A percentile compares a stretch with the other conserved stretches of the same genome.
These are phyloP conservation scores for Betta splendens DNA, from an alignment of 2,797 vertebrate species.

Conservation along the genomic window DNA sequence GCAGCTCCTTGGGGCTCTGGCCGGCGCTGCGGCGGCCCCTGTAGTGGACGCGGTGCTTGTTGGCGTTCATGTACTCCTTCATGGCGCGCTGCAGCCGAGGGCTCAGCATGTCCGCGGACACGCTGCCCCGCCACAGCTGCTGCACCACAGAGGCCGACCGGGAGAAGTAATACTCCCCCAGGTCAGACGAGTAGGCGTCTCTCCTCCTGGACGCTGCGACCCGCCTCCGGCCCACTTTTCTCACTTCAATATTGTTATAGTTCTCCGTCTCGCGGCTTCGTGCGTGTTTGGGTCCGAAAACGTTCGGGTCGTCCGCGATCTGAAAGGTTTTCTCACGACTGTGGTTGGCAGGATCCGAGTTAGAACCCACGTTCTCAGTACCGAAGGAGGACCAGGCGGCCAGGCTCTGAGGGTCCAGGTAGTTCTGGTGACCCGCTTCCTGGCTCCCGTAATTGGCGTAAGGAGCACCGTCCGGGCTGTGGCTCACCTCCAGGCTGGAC, in stretches of 20 bases:
- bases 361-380: conserved; percentile 74
- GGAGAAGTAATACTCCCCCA: conserved; percentile 86
- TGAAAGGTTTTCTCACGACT: conserved; percentile 67
- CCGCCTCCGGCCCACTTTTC: conserved; percentile 54
- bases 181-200: conserved; percentile 74
- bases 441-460: conserved; percentile 64
- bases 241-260: conserved; percentile 52
- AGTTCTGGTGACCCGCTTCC: conserved; percentile 66
- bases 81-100: conserved; percentile 93
- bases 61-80: conserved; percentile 90
- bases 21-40: conserved; percentile 73
- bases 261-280: conserved; percentile 63
- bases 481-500: conserved; percentile 70
- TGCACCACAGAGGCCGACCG: conserved; percentile 89
- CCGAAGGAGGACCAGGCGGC: conserved; percentile 83
- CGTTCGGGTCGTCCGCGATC: conserved; percentile 76
- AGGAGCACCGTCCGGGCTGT: conserved; percentile 58
- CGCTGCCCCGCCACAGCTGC: conserved; percentile 89
- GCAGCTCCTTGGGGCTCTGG: conserved; percentile 81
- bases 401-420: conserved; percentile 76
- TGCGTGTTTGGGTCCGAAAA: conserved; percentile 21
- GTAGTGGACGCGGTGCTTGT: conserved; percentile 92
- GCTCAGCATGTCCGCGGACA: conserved; percentile 89
- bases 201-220: conserved; percentile 51
- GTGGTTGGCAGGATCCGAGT: conserved; percentile 55